Evolutionary conservation across 1,140 invertebrate genomes (phyloP).

Genomic region (Drosophila pandora): DNA sequence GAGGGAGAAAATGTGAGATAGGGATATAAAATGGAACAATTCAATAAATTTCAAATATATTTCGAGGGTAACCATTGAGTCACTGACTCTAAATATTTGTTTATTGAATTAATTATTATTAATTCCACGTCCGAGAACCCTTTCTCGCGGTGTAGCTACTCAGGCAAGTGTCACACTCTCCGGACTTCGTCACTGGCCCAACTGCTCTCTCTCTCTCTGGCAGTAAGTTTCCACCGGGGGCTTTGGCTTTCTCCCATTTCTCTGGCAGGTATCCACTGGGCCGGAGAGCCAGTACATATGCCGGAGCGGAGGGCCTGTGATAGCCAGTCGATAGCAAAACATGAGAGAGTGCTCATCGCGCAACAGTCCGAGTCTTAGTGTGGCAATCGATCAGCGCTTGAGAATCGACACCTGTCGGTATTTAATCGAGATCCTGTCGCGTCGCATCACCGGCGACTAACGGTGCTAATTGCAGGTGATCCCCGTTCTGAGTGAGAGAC

Average conservation of each 20-base stretch:
- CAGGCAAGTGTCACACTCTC: conserved; percentile 13
- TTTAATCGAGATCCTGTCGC: conserved; percentile 82
- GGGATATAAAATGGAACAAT: too few species aligned
- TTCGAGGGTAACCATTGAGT: too few species aligned
- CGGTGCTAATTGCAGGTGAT: conserved; percentile 9
- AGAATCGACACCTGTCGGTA: conserved; percentile 84
- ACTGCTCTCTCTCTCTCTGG: background rate
- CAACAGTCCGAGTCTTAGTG: conserved; percentile 75
- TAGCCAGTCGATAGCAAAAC: conserved; percentile 81
- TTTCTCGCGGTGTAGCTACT: background rate
- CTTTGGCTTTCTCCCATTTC: conserved; percentile 3
- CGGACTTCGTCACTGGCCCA: background rate
- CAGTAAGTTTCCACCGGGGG: conserved; percentile 44
- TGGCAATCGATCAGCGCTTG: conserved; percentile 82
- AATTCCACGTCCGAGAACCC: background rate
- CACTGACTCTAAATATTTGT: too few species aligned
- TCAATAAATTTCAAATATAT: too few species aligned
- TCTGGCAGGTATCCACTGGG: background rate
- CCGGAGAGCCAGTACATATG: conserved; percentile 10
- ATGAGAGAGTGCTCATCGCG: conserved; percentile 83
- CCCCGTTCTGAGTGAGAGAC: background rate
- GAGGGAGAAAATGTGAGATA: background rate
- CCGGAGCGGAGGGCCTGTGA: conserved; percentile 18
- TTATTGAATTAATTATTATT: background rate
- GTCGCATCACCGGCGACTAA: conserved; percentile 81